Evolutionary conservation across 2,113 vertebrate species (phyloP), one percentile per base, ranked within the genome.

Genomic region (Illadopsis cleaveri): DNA sequence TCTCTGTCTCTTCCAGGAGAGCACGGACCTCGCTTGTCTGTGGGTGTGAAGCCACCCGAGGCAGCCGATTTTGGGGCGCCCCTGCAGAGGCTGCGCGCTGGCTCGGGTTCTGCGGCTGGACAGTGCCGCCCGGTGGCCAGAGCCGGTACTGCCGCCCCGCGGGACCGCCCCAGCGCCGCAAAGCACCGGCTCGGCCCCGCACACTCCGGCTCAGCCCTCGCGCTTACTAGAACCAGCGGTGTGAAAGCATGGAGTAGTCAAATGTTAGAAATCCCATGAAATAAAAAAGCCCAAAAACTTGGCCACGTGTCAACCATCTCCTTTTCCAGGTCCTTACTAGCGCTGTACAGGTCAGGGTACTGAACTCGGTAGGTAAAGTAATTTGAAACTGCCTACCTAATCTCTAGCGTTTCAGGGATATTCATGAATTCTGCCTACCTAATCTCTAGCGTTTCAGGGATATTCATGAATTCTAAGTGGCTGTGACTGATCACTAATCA

Each of bases 81-180:
- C 8, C n/a, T 40, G 40, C 40, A 40, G 33, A 23, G 53, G 7
- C 6, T 1, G 4, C 2, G 2, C 3, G 2, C 10, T 2, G 24
- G 9, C 3, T 9, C 4, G 5, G 1, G 5, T 28, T 88, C 72
- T 33, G 64, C 45, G 44, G 25, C n/a, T 12, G 15, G 56, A 25
- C 61, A 45, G 15, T 61, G 73, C n/a, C 80, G 21, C 73, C 5
- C 27, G 4, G 31, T 38, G 94, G 61, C 19, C 81, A 42, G 4
- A 51, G 50, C 33, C 3, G 79, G 71, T 15, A 50, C 25, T 37
- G 45, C 30, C 42, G 13, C 0, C 9, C 12, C 6, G 11, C 13
- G 35, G 48, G 7, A 6, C 12, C 62, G 5, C 12, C 14, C 24
- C 6, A 33, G 16, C 35, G 2, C 17, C 51, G 12, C 42, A 2